These are phyloP conservation scores for Plectrocnemia conspersa DNA, from an alignment of 1,140 invertebrate genomes.

Conservation along the genomic window DNA sequence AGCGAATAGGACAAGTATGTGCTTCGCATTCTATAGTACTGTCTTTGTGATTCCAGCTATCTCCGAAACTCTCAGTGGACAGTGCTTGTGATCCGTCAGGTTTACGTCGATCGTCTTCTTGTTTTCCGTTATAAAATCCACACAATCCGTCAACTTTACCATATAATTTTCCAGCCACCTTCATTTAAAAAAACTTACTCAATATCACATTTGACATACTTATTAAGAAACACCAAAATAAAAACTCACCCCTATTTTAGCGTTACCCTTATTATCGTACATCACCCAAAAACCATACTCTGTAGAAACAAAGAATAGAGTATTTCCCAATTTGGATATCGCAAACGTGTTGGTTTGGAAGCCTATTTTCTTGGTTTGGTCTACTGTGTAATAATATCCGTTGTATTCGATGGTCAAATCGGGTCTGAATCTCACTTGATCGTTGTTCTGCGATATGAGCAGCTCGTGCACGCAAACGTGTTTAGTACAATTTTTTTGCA, in stretches of 20 bases:
- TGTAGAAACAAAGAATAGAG: conserved; percentile 61
- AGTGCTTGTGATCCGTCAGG: conserved; percentile 60
- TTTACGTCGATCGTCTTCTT: conserved; percentile 62
- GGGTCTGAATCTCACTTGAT: conserved; percentile 57
- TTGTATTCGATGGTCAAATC: conserved; percentile 65
- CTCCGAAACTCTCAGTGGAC: conserved; percentile 66
- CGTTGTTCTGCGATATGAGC: conserved; percentile 53
- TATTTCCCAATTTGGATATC: conserved; percentile 63
- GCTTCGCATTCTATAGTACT: conserved; percentile 53
- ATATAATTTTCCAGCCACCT: conserved; percentile 53
- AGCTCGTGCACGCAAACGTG: conserved; percentile 56
- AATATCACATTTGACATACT: neutral
- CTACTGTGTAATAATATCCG: conserved; percentile 56
- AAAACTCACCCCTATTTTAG: conserved; percentile 62
- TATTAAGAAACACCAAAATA: neutral
- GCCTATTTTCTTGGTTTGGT: conserved; percentile 64
- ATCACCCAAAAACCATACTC: conserved; percentile 68
- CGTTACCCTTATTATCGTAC: conserved; percentile 62
- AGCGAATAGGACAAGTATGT: conserved; percentile 52
- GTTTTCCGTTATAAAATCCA: conserved; percentile 65
- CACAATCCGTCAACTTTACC: conserved; percentile 71
- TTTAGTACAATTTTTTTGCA: conserved; percentile 60
- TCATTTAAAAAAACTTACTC: conserved; percentile 7
- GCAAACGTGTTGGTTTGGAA: conserved; percentile 60
- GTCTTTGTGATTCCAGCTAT: conserved; percentile 61